These are phyloP conservation scores for Macrophya alboannulata DNA, from an alignment of 2,888 invertebrate genomes.

Conservation along the genomic window DNA sequence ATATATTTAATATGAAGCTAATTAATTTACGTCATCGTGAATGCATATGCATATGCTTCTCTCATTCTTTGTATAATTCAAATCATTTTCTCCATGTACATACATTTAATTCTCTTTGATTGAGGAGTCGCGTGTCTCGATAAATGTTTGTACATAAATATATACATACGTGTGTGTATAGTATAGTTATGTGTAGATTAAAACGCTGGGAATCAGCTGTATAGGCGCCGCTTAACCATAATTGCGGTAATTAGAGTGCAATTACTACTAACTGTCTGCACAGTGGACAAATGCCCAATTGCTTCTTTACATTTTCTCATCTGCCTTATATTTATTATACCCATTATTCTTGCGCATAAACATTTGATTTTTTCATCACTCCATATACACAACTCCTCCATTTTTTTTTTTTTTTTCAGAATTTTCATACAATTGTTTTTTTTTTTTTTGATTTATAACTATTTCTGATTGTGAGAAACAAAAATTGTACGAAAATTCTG, in stretches of 20 bases:
- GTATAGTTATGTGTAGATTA: not conserved
- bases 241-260: constrained; percentile 28
- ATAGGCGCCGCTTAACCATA: constrained; percentile 30
- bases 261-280: constrained; percentile 12
- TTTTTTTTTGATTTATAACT: no score
- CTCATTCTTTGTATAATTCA: constrained; percentile 5
- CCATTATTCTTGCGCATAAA: not conserved
- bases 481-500: no score
- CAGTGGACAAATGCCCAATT: constrained; percentile 35
- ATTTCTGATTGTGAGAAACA: no score
- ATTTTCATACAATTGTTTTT: no score
- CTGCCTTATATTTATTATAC: not conserved
- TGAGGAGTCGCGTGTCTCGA: constrained; percentile 22
- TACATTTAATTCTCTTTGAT: constrained; percentile 28
- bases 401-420: no score
- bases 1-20: not conserved
- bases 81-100: constrained; percentile 9
- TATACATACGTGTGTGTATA: not conserved
- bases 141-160: not conserved
- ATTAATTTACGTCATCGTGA: not conserved
- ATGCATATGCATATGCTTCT: not conserved
- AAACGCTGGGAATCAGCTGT: constrained; percentile 16
- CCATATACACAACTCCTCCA: no score
- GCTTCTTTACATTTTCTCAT: constrained; percentile 2
- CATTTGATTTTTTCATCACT: not conserved